These are phyloP conservation scores for Arvicanthis niloticus DNA, from an alignment of 2,113 vertebrate genomes.

Conservation along the genomic window DNA sequence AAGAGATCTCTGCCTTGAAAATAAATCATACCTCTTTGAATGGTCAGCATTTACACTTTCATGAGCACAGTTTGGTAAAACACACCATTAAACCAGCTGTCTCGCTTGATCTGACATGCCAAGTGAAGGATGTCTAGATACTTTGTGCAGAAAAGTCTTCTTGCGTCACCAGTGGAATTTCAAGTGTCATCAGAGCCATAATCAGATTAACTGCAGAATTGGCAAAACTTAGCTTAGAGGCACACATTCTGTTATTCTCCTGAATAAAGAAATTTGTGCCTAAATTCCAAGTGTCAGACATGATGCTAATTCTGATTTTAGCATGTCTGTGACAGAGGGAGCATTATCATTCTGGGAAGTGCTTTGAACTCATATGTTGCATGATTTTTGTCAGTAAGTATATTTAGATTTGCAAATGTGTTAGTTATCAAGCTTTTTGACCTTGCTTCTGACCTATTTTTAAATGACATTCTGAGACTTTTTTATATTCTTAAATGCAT, in stretches of 20 bases:
- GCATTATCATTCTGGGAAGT: constrained; percentile 61
- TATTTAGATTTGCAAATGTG: constrained; percentile 30
- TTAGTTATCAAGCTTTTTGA: neutral
- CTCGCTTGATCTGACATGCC: neutral
- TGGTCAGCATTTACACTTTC: neutral
- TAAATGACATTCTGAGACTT: constrained; percentile 14
- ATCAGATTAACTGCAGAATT: constrained; percentile 10
- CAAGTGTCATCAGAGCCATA: neutral
- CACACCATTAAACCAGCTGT: neutral
- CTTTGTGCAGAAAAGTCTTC: neutral
- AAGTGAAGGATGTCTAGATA: neutral
- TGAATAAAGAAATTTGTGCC: constrained; percentile 59
- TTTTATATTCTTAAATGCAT: constrained; percentile 8
- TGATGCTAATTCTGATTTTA: constrained; percentile 64
- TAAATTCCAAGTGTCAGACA: constrained; percentile 75
- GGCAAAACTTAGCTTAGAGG: constrained; percentile 45
- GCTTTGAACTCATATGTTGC: constrained; percentile 51
- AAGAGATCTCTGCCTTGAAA: neutral
- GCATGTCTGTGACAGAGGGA: constrained; percentile 55
- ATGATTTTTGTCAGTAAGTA: neutral
- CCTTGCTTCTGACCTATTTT: constrained; percentile 40
- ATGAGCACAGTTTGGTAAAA: neutral
- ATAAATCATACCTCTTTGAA: neutral
- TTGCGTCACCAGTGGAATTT: constrained; percentile 31
- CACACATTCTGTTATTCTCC: constrained; percentile 57